These are phyloP conservation scores for Drosophila robusta DNA, from an alignment of 2,888 invertebrate genomes.

Conservation along the genomic window DNA sequence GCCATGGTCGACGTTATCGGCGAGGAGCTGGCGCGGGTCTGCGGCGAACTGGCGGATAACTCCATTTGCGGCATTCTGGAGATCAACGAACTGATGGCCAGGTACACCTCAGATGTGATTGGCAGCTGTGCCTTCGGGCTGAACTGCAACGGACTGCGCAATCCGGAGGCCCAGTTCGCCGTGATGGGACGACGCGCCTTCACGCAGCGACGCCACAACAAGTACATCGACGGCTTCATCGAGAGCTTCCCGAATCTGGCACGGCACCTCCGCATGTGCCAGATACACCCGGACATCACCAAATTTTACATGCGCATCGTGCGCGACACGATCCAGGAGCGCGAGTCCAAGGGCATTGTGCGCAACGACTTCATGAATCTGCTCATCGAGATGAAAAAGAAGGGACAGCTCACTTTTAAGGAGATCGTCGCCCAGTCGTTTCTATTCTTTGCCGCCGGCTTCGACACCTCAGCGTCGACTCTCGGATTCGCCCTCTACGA, in stretches of 20 bases:
- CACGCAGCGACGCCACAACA: conserved; percentile 60
- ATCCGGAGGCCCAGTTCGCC: conserved; percentile 83
- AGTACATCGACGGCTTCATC: conserved; percentile 51
- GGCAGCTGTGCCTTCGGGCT: conserved; percentile 85
- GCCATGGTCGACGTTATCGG: conserved; percentile 71
- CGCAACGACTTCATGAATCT: conserved; percentile 86
- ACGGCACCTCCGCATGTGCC: conserved; percentile 57
- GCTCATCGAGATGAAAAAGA: conserved; percentile 83
- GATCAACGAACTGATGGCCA: conserved; percentile 77
- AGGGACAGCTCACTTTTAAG: conserved; percentile 76
- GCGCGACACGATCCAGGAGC: conserved; percentile 80
- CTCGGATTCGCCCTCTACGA: conserved; percentile 86
- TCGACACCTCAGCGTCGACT: conserved; percentile 86
- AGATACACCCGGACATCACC: conserved; percentile 59
- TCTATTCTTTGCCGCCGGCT: conserved; percentile 86
- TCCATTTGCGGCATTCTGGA: conserved; percentile 67
- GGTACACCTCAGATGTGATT: conserved; percentile 86
- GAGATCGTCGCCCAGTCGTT: conserved; percentile 86
- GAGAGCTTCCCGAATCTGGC: conserved; percentile 64
- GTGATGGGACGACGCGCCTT: conserved; percentile 68
- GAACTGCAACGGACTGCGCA: conserved; percentile 83
- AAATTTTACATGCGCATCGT: conserved; percentile 80
- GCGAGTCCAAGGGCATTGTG: conserved; percentile 78
- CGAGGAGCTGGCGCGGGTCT: conserved; percentile 44
- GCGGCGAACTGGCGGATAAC: conserved; percentile 51